These are phyloP conservation scores for Caprella mutica DNA, from an alignment of 2,888 invertebrate species.

Conservation along the genomic window DNA sequence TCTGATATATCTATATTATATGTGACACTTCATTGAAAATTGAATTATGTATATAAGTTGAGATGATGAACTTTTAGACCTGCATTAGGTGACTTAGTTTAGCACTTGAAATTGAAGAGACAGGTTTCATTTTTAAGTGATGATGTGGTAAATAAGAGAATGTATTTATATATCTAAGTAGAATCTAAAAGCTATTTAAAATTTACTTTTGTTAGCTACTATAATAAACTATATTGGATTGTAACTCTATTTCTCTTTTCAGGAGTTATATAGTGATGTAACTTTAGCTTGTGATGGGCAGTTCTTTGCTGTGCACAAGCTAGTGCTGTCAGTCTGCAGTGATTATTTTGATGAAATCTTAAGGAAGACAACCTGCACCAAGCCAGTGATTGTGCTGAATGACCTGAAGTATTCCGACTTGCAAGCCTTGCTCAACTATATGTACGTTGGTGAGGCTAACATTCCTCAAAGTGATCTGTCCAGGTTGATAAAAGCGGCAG, in stretches of 20 bases:
- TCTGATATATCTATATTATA: no score
- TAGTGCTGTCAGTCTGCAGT: slow-evolving; percentile 14
- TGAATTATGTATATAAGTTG: no score
- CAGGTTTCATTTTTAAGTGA: no score
- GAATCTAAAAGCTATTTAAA: no score
- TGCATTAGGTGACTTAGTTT: no score
- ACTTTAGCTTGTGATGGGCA: slow-evolving; percentile 14
- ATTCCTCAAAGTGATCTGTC: slow-evolving; percentile 11
- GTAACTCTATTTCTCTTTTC: not conserved
- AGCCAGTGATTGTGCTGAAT: slow-evolving; percentile 15
- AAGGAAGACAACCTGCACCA: slow-evolving; percentile 7
- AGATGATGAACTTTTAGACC: no score
- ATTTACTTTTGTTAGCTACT: no score
- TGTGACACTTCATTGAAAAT: no score
- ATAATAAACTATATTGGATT: no score
- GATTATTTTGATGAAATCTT: slow-evolving; percentile 18
- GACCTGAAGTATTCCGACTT: slow-evolving; percentile 11
- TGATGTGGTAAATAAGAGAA: no score
- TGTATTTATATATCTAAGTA: no score
- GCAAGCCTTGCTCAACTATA: slow-evolving; percentile 11
- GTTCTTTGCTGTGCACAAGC: slow-evolving; percentile 14
- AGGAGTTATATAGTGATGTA: slow-evolving; percentile 16
- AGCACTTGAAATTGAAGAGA: no score
- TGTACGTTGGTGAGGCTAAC: slow-evolving; percentile 17
- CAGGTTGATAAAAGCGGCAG: slow-evolving; percentile 13